Evolutionary conservation across 2,113 vertebrate genomes (phyloP).

Genomic region (Spermophilus dauricus): DNA sequence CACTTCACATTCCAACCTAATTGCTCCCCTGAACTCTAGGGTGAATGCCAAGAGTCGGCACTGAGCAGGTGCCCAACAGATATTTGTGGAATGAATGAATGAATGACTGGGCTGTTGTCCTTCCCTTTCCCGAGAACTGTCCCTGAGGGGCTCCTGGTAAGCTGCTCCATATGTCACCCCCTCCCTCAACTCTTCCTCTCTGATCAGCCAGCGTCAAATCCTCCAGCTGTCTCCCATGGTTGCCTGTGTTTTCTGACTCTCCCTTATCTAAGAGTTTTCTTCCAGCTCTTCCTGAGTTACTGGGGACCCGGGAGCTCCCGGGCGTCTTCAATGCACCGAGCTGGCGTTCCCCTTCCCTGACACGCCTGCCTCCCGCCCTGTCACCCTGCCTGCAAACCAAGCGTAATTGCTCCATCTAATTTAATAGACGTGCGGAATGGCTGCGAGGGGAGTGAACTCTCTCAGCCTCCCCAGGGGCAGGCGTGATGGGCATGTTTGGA

Average conservation of each 20-base stretch:
- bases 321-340: too few relatives aligned
- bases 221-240: not conserved
- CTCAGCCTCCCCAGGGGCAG: slow-evolving; percentile 15
- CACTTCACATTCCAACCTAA: slow-evolving; percentile 1
- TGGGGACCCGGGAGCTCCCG: fast-evolving
- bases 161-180: not conserved
- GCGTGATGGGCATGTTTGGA: not conserved
- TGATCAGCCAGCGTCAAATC: not conserved
- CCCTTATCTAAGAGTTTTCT: not conserved
- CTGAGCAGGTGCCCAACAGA: not conserved
- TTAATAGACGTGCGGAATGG: slow-evolving; percentile 41
- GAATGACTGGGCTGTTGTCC: not conserved
- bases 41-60: not conserved
- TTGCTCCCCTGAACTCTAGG: not conserved
- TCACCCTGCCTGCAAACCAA: not conserved
- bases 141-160: slow-evolving; percentile 30
- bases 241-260: not conserved
- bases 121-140: not conserved
- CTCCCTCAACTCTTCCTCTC: not conserved
- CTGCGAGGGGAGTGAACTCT: not conserved
- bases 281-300: fast-evolving
- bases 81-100: not conserved
- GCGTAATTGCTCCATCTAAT: slow-evolving; percentile 54
- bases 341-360: not conserved
- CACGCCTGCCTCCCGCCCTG: not conserved